These are phyloP conservation scores for Lineus longissimus DNA, from an alignment of 1,140 invertebrate species.

Conservation along the genomic window DNA sequence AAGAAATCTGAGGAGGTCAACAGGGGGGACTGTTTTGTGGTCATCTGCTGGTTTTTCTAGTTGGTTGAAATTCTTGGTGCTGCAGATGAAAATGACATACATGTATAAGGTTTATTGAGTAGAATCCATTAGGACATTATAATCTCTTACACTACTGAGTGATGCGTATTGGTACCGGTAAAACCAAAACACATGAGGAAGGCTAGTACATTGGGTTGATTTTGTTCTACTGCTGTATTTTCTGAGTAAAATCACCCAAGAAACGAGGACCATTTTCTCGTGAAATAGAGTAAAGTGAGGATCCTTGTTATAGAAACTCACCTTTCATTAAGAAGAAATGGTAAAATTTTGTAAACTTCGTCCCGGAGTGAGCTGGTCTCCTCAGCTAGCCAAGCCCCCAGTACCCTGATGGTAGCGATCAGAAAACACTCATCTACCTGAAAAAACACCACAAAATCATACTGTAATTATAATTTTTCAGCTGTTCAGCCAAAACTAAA, in stretches of 20 bases:
- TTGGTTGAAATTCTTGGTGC: slow-evolving; percentile 19
- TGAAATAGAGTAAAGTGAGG: too few species aligned
- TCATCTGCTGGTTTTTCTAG: slow-evolving; percentile 11
- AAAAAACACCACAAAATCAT: neutral
- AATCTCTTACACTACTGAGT: too few species aligned
- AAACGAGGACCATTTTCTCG: too few species aligned
- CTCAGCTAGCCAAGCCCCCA: slow-evolving; percentile 84
- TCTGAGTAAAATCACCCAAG: too few species aligned
- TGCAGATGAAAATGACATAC: slow-evolving; percentile 26
- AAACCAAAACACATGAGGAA: too few species aligned
- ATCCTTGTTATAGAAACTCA: too few species aligned
- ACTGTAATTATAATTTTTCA: too few species aligned
- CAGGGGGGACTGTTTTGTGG: slow-evolving; percentile 50
- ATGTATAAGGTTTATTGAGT: neutral
- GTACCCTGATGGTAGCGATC: slow-evolving; percentile 74
- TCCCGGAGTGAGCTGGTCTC: slow-evolving; percentile 84
- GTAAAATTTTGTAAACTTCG: slow-evolving; percentile 66
- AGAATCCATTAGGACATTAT: too few species aligned
- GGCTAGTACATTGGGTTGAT: too few species aligned
- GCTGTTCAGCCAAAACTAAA: too few species aligned
- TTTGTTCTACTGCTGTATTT: too few species aligned
- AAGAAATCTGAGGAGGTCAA: slow-evolving; percentile 75
- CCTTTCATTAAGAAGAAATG: slow-evolving; percentile 45
- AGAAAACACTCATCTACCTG: slow-evolving; percentile 67
- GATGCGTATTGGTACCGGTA: too few species aligned